Evolutionary conservation across 30 jellyfish, hydroid and myxozoan species (phyloP).

Genomic region (Aurelia aurita complex sp. Pacific): DNA sequence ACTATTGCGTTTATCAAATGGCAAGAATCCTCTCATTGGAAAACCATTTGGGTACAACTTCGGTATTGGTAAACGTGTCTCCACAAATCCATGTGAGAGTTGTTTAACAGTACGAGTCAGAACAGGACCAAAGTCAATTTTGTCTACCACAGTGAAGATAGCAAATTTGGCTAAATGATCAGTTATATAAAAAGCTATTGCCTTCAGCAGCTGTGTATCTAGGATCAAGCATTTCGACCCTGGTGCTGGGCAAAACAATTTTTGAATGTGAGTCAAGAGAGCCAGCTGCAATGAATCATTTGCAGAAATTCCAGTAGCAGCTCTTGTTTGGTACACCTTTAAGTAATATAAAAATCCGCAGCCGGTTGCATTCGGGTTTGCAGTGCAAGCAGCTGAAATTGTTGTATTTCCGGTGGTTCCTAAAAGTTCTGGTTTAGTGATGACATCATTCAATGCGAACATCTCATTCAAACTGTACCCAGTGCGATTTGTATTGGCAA

Average conservation of each 20-base stretch:
- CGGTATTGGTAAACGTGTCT: slow-evolving; percentile 44
- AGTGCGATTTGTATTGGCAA: background rate
- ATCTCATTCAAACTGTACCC: slow-evolving; percentile 50
- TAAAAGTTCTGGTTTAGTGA: slow-evolving; percentile 37
- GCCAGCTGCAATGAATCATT: slow-evolving; percentile 3
- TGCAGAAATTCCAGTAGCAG: background rate
- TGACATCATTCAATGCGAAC: slow-evolving; percentile 45
- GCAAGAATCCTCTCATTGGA: slow-evolving; percentile 41
- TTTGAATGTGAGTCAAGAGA: slow-evolving; percentile 10
- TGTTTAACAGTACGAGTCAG: slow-evolving; percentile 61
- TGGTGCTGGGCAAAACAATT: slow-evolving; percentile 48
- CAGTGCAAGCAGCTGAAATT: slow-evolving; percentile 31
- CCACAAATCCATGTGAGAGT: slow-evolving; percentile 51
- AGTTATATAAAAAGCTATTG: slow-evolving; percentile 50
- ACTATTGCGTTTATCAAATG: background rate
- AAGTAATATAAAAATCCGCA: slow-evolving; percentile 64
- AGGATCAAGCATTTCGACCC: slow-evolving; percentile 5
- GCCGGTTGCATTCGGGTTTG: slow-evolving; percentile 42
- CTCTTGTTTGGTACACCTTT: slow-evolving; percentile 1
- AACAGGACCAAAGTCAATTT: slow-evolving; percentile 57
- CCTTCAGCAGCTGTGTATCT: slow-evolving; percentile 2
- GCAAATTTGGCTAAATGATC: slow-evolving; percentile 57
- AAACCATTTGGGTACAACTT: slow-evolving; percentile 51
- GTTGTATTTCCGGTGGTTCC: slow-evolving; percentile 58
- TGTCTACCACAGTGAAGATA: slow-evolving; percentile 42